phyloP scores from a whole-genome alignment of 2,113 vertebrate genomes.

The Sakesphorus luctuosus region DNA sequence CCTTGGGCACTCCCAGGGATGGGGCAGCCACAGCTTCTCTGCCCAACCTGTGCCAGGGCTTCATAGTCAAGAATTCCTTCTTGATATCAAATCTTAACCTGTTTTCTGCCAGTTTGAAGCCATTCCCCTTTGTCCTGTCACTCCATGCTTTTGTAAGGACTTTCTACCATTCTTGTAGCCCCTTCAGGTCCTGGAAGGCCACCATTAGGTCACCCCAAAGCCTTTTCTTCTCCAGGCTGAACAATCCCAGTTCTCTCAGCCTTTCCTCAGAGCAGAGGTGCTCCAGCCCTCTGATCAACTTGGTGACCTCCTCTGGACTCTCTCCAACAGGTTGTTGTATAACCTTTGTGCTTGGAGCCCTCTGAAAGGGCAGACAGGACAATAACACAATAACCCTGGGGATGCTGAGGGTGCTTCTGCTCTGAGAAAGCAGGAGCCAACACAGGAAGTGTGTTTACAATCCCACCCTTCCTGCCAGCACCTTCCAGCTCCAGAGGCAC shows the following conservation, averaged over 20 bases:
- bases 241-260: neutral
- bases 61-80: neutral
- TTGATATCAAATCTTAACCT: neutral
- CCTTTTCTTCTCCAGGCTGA: neutral
- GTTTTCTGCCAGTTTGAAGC: neutral
- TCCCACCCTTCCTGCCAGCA: slow-evolving; percentile 51
- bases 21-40: neutral
- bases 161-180: neutral
- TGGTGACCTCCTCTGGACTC: neutral
- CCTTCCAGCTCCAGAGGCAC: slow-evolving; percentile 5
- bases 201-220: neutral
- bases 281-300: neutral
- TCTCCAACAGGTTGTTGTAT: neutral
- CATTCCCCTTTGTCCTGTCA: neutral
- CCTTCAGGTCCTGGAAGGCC: neutral
- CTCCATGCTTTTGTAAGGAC: neutral
- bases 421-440: neutral
- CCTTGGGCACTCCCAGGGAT: neutral
- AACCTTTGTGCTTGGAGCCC: neutral
- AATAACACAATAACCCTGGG: neutral
- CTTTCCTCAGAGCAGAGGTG: neutral
- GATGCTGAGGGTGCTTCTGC: neutral
- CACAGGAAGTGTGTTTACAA: neutral
- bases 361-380: neutral
- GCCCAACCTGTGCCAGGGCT: neutral